phyloP scores from a whole-genome alignment of 1,140 invertebrate species.

The Trypoxylus dichotomus region DNA sequence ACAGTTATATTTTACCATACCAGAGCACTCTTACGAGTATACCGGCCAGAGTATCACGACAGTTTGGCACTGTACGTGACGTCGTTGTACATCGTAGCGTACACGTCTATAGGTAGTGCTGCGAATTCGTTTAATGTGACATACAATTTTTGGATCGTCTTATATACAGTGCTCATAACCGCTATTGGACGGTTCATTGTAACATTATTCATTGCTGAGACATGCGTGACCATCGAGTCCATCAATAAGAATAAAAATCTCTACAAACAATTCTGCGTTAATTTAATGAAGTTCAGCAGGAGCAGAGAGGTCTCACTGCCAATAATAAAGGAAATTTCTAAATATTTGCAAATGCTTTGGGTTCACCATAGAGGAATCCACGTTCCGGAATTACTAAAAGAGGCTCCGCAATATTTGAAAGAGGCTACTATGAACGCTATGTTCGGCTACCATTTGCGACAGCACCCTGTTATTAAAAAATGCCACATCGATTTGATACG shows the following conservation, averaged over 20 bases:
- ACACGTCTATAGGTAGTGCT: not conserved
- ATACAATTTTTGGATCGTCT: not conserved
- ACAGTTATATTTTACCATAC: not conserved
- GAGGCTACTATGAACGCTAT: slow-evolving; percentile 38
- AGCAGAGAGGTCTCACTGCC: not conserved
- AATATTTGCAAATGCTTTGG: slow-evolving; percentile 30
- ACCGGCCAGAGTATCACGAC: not conserved
- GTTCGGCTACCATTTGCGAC: slow-evolving; percentile 38
- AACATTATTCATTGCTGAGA: slow-evolving; percentile 23
- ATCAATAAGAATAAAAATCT: slow-evolving; percentile 22
- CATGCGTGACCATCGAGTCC: slow-evolving; percentile 15
- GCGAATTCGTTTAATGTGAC: not conserved
- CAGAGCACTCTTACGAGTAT: not conserved
- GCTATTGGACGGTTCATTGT: slow-evolving; percentile 10
- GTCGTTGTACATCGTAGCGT: not conserved
- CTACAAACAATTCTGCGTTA: slow-evolving; percentile 9
- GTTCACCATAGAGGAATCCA: slow-evolving; percentile 30
- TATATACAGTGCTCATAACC: not conserved
- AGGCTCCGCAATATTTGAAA: slow-evolving; percentile 36
- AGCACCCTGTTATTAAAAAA: slow-evolving; percentile 32
- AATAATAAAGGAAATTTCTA: not conserved
- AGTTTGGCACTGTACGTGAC: slow-evolving; percentile 7
- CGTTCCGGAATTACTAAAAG: slow-evolving; percentile 33
- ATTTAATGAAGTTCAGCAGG: not conserved
- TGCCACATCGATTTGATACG: slow-evolving; percentile 37